Evolutionary conservation across 2,888 invertebrate genomes (phyloP), one percentile per base, ranked within the genome.

Genomic region (Troides oblongomaculatus): DNA sequence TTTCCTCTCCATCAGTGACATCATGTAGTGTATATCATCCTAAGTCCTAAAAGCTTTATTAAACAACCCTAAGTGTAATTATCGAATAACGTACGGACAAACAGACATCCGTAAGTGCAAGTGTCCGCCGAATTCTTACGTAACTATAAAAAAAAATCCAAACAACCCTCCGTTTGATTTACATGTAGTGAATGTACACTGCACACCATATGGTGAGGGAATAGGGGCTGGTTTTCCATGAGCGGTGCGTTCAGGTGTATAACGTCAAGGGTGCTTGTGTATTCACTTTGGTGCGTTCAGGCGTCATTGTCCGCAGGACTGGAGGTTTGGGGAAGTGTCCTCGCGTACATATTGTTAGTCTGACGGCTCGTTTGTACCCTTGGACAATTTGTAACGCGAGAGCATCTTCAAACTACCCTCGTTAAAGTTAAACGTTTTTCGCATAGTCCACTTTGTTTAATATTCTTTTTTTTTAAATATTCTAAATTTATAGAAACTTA

Each of bases 281-380:
- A 39, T 66, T 62, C 74, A 74, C 74, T 74, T 76, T 74, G 73
- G 62, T 67, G 67, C 64, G 70, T 69, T 64, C 10, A 63, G 68
- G 72, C 73, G 74, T 73, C 69, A 72, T 61, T 46, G 66, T 61
- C 74, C 75, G 76, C 71, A 61, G 69, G 74, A 74, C 68, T 74
- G 63, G 74, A 73, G 70, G 74, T 71, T 66, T 66, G 70, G 73
- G 76, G 72, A 73, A 77, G 74, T 77, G 75, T 78, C 74, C 64
- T 71, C 39, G 50, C 65, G 58, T 50, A 64, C 23, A 59, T 53
- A 71, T 71, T 73, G 74, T 72, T 21, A 53, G 43, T 64, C 71
- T 59, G 57, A 69, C 72, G 71, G 71, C 67, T 50, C n/a, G 60
- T 12, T 53, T 4, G 62, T 65, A 72, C 71, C 72, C 71, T 62